phyloP scores from a whole-genome alignment of 2,888 invertebrate genomes.

The Scaptomyza flava region DNA sequence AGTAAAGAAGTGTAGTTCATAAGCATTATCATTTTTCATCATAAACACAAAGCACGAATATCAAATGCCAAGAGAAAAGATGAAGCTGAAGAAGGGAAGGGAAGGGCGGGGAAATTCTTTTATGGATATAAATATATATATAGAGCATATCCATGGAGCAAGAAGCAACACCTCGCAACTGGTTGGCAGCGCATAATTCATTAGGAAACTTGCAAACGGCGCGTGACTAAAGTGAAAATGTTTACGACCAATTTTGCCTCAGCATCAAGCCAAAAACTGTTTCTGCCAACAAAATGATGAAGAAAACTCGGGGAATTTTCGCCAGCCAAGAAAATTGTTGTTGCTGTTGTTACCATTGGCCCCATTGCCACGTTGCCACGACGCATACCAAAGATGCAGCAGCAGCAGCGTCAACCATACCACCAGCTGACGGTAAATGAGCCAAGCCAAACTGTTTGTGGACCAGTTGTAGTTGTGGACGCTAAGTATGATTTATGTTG shows the following conservation, averaged over 20 bases:
- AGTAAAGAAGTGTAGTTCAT: constrained; percentile 29
- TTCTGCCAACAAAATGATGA: constrained; percentile 46
- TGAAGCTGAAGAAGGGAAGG: neutral
- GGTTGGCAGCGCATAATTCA: constrained; percentile 66
- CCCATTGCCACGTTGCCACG: constrained; percentile 19
- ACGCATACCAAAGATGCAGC: constrained; percentile 25
- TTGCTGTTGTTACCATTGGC: constrained; percentile 10
- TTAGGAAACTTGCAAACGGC: constrained; percentile 69
- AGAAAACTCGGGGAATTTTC: constrained; percentile 9
- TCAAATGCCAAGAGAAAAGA: constrained; percentile 28
- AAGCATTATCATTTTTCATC: constrained; percentile 67
- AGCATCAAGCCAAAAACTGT: constrained; percentile 64
- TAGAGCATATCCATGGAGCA: constrained; percentile 1
- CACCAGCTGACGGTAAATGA: constrained; percentile 25
- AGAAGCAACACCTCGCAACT: constrained; percentile 55
- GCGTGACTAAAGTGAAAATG: constrained; percentile 77
- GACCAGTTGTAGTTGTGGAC: constrained; percentile 30
- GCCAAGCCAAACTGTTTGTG: constrained; percentile 20
- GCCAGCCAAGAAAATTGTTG: constrained; percentile 53
- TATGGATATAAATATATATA: neutral
- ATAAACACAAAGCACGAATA: constrained; percentile 47
- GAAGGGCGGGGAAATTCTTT: neutral
- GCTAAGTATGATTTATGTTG: constrained; percentile 79
- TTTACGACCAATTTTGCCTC: constrained; percentile 62
- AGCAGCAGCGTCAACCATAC: constrained; percentile 3